Evolutionary conservation across 1,140 invertebrate species (phyloP).

Genomic region (Anagrus nilaparvatae): DNA sequence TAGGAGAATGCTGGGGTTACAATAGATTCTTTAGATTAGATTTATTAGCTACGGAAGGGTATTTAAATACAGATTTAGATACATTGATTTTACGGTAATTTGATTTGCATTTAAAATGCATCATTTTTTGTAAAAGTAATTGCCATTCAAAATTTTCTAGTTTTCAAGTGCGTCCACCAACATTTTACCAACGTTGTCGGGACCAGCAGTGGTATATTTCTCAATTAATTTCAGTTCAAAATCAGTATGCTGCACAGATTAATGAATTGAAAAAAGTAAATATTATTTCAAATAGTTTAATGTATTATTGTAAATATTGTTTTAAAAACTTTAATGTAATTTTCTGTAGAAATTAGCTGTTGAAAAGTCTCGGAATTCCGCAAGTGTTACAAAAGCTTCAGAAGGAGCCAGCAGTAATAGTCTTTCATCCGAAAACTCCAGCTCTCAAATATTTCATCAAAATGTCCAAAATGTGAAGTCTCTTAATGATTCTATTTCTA

Average conservation of each 20-base stretch:
- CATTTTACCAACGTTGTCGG: slow-evolving; percentile 84
- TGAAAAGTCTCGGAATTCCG: slow-evolving; percentile 52
- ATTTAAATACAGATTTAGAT: slow-evolving; percentile 64
- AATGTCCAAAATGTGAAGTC: slow-evolving; percentile 14
- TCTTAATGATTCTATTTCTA: slow-evolving; percentile 22
- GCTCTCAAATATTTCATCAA: slow-evolving; percentile 17
- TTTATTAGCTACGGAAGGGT: slow-evolving; percentile 81
- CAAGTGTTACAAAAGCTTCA: slow-evolving; percentile 39
- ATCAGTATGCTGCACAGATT: slow-evolving; percentile 69
- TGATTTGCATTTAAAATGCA: slow-evolving; percentile 4
- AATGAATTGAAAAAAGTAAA: slow-evolving; percentile 76
- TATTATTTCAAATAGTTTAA: too few species aligned
- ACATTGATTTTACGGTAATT: slow-evolving; percentile 60
- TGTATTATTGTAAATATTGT: too few species aligned
- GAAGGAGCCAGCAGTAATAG: slow-evolving; percentile 17
- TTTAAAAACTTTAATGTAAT: too few species aligned
- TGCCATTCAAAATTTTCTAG: slow-evolving; percentile 32
- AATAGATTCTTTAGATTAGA: slow-evolving; percentile 89
- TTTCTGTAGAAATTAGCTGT: slow-evolving; percentile 55
- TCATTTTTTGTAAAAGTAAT: slow-evolving; percentile 4
- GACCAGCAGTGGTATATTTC: slow-evolving; percentile 92
- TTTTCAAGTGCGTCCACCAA: slow-evolving; percentile 87
- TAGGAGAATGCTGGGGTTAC: slow-evolving; percentile 96
- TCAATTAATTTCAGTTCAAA: slow-evolving; percentile 70
- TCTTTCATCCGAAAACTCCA: slow-evolving; percentile 18